Percentiles rank a stretch among this genome's conserved stretches.
These are phyloP conservation scores for Temnothorax longispinosus DNA, from an alignment of 1,140 invertebrate species.

Conservation along the genomic window DNA sequence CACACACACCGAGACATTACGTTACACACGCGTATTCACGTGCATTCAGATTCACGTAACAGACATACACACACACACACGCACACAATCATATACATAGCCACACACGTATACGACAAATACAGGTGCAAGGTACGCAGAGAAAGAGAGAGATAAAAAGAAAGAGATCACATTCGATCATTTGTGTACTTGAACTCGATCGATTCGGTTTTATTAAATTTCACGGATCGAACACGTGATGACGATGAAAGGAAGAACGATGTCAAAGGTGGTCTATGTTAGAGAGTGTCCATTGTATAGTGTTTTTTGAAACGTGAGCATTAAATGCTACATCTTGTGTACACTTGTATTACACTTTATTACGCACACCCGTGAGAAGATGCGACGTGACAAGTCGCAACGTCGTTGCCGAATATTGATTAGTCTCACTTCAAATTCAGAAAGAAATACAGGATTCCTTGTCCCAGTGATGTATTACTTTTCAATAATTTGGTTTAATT, in stretches of 20 bases:
- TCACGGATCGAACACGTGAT: conserved; percentile 77
- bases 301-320: conserved; percentile 89
- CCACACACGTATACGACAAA: conserved; percentile 58
- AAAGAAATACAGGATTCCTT: not conserved
- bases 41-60: conserved; percentile 26
- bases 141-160: not conserved
- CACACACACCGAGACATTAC: conserved; percentile 60
- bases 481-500: conserved; percentile 16
- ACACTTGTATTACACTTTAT: conserved; percentile 78
- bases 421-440: not conserved
- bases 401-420: conserved; percentile 49
- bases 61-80: conserved; percentile 54
- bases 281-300: conserved; percentile 88
- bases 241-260: conserved; percentile 78
- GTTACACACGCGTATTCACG: conserved; percentile 56
- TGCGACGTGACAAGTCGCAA: conserved; percentile 21
- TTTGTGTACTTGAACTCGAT: conserved; percentile 77
- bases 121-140: conserved; percentile 36
- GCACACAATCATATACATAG: conserved; percentile 50
- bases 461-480: not conserved
- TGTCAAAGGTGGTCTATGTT: conserved; percentile 85
- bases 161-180: conserved; percentile 74
- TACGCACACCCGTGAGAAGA: conserved; percentile 64
- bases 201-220: conserved; percentile 79
- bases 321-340: conserved; percentile 89